phyloP scores from a whole-genome alignment of 92 coral and sea anemone species.

The Micromussa lordhowensis region DNA sequence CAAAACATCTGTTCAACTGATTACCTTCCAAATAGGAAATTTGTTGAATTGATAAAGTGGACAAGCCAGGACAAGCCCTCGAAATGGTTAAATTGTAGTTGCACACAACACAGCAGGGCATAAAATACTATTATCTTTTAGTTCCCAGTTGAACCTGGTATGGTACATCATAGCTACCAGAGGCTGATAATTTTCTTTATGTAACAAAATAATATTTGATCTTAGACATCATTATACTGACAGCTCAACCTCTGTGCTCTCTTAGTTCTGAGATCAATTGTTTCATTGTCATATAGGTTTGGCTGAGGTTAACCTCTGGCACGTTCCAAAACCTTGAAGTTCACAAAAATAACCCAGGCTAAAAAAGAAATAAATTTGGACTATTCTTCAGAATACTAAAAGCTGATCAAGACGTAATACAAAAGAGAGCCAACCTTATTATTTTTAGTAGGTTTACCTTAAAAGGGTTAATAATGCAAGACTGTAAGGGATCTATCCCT shows the following conservation, averaged over 20 bases:
- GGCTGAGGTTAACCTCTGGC: conserved; percentile 3
- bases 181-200: background rate
- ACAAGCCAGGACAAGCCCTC: conserved; percentile 22
- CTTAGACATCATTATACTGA: background rate
- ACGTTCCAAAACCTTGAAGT: background rate
- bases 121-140: background rate
- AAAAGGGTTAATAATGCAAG: background rate
- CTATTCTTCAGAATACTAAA: background rate
- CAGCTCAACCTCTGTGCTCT: background rate
- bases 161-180: background rate
- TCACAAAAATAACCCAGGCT: background rate
- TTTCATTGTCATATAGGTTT: background rate
- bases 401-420: background rate
- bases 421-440: too few species aligned
- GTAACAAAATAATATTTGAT: background rate
- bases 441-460: background rate
- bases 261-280: background rate
- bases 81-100: conserved; percentile 2
- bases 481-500: background rate
- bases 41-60: conserved; percentile 4
- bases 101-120: background rate
- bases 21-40: conserved; percentile 9
- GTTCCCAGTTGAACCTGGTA: background rate
- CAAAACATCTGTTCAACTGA: conserved; percentile 38
- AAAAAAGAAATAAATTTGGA: background rate